Evolutionary conservation across 2,113 vertebrate species (phyloP).

Genomic region (Pachycephala philippinensis): DNA sequence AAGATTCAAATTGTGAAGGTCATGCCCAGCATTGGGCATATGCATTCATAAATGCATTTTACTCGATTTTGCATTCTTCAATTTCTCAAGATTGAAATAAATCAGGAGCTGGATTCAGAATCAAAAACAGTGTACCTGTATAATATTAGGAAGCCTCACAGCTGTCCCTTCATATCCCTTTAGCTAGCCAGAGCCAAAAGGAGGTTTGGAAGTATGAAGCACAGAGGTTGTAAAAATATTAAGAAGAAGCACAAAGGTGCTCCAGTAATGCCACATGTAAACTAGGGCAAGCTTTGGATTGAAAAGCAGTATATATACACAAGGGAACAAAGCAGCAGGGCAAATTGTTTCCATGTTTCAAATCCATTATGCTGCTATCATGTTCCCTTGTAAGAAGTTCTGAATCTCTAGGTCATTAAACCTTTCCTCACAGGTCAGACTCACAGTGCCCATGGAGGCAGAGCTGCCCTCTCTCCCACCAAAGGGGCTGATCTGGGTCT

Average conservation of each 20-base stretch:
- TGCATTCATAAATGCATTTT: background rate
- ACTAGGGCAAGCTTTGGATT: background rate
- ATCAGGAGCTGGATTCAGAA: background rate
- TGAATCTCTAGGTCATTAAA: background rate
- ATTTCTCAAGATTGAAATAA: background rate
- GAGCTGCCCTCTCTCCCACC: background rate
- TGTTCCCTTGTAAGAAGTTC: background rate
- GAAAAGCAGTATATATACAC: background rate
- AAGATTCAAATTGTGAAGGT: background rate
- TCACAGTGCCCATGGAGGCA: background rate
- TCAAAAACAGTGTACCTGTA: background rate
- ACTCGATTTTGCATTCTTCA: background rate
- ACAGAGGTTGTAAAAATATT: background rate
- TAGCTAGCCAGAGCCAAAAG: background rate
- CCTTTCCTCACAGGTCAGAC: background rate
- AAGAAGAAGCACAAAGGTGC: background rate
- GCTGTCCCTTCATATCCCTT: background rate
- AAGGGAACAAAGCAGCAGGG: background rate
- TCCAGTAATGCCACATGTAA: fast-evolving
- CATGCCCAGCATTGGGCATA: fast-evolving
- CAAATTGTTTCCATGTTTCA: background rate
- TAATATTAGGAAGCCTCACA: background rate
- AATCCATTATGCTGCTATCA: background rate
- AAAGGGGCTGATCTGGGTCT: background rate
- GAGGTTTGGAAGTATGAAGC: background rate